Conservation (phyloP, 1,140 invertebrate genomes). For the Drosophila guanche region DNA sequence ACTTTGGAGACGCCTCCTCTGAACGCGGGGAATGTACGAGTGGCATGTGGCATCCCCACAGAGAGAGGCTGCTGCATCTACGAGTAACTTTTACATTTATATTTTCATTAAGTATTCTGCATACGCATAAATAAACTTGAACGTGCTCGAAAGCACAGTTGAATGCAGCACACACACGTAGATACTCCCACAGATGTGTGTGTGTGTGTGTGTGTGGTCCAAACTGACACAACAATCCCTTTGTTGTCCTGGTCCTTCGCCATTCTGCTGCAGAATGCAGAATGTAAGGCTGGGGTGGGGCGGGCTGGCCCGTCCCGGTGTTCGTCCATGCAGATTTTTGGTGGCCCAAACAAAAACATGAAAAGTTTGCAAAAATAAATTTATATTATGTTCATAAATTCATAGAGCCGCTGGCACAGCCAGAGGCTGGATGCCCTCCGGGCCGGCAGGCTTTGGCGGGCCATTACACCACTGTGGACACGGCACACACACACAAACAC, state of each 20-base stretch:
- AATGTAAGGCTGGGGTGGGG: constrained; percentile 2
- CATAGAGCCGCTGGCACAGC: constrained; percentile 67
- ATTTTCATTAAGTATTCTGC: constrained; percentile 83
- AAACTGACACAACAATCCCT: constrained; percentile 73
- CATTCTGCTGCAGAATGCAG: not conserved
- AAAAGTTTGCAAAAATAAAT: constrained; percentile 83
- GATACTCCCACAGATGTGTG: constrained; percentile 3
- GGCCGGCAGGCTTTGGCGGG: constrained; percentile 57
- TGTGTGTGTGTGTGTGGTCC: constrained; percentile 23
- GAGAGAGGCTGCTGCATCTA: constrained; percentile 42
- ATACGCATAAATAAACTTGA: constrained; percentile 83
- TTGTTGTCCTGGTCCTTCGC: constrained; percentile 56
- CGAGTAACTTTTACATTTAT: constrained; percentile 82
- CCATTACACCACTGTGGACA: constrained; percentile 63
- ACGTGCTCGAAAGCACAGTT: constrained; percentile 74
- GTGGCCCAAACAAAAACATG: constrained; percentile 75
- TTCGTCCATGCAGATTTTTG: constrained; percentile 70
- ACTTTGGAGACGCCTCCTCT: too few relatives aligned
- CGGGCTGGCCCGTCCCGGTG: not conserved
- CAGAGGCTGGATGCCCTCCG: constrained; percentile 20
- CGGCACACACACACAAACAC: constrained; percentile 30
- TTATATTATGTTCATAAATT: constrained; percentile 84
- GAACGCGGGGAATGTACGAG: not conserved
- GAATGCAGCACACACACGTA: constrained; percentile 51
- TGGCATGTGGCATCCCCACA: constrained; percentile 3